Evolutionary conservation across 2,888 invertebrate species (phyloP).

Genomic region (Ophraella communa): DNA sequence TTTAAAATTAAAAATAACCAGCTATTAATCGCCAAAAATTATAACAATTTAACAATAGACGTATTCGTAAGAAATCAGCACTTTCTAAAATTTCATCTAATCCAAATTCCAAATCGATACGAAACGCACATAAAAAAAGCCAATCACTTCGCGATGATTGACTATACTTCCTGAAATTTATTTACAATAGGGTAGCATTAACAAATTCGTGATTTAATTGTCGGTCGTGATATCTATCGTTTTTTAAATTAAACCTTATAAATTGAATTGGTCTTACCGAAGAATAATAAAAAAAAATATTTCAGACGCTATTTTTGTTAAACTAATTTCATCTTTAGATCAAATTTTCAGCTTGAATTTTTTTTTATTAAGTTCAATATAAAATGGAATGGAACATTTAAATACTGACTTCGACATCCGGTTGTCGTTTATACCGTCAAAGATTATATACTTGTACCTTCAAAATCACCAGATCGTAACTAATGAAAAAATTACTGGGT

Average conservation of each 20-base stretch:
- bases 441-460: background rate
- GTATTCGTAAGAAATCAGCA: background rate
- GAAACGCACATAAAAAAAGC: background rate
- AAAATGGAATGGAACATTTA: background rate
- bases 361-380: background rate
- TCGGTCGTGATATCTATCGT: background rate
- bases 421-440: background rate
- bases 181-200: background rate
- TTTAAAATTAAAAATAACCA: no score
- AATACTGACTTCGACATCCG: background rate
- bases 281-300: background rate
- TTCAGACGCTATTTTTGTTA: background rate
- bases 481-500: no score
- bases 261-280: background rate
- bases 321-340: background rate
- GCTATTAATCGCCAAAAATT: background rate
- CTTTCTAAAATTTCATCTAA: background rate
- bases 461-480: background rate
- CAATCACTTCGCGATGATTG: background rate
- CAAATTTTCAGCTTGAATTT: background rate
- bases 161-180: slow-evolving; percentile 4
- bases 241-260: slow-evolving; percentile 1
- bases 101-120: background rate
- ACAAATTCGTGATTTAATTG: slow-evolving; percentile 4
- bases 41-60: background rate